Evolutionary conservation across 2,113 vertebrate genomes (phyloP).

Genomic region (Leuciscus idus): DNA sequence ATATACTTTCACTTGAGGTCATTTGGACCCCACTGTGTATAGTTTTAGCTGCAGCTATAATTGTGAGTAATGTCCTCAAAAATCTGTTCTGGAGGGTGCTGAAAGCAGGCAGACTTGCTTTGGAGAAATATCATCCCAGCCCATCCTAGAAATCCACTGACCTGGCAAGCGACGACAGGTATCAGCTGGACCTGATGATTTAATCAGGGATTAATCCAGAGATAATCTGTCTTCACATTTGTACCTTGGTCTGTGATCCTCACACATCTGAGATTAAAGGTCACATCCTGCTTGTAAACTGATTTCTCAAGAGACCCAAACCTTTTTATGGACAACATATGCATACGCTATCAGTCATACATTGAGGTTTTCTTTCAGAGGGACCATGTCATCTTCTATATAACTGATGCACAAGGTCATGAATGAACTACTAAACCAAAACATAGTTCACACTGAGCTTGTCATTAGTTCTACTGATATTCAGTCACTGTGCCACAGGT

Average conservation of each 20-base stretch:
- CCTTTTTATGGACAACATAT: background rate
- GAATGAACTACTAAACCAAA: background rate
- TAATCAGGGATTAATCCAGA: conserved; percentile 38
- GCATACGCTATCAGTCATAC: background rate
- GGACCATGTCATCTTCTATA: background rate
- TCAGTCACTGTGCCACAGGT: conserved; percentile 10
- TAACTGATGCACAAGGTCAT: conserved; percentile 4
- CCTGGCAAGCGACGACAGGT: conserved; percentile 34
- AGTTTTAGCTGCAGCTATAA: background rate
- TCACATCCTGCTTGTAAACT: conserved; percentile 14
- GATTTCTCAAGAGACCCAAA: background rate
- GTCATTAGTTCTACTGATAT: conserved; percentile 6
- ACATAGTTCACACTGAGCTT: background rate
- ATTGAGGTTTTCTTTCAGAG: background rate
- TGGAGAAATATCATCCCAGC: conserved; percentile 22
- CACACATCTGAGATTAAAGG: background rate
- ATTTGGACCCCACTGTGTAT: background rate
- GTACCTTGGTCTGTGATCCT: conserved; percentile 4
- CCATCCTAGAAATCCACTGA: conserved; percentile 24
- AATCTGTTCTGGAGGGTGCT: background rate
- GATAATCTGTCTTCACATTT: conserved; percentile 36
- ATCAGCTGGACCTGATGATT: conserved; percentile 47
- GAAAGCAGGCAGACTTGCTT: conserved; percentile 1
- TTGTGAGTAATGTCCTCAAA: background rate
- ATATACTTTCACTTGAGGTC: background rate